phyloP scores from a whole-genome alignment of 2,113 vertebrate species.

The Gobius niger region DNA sequence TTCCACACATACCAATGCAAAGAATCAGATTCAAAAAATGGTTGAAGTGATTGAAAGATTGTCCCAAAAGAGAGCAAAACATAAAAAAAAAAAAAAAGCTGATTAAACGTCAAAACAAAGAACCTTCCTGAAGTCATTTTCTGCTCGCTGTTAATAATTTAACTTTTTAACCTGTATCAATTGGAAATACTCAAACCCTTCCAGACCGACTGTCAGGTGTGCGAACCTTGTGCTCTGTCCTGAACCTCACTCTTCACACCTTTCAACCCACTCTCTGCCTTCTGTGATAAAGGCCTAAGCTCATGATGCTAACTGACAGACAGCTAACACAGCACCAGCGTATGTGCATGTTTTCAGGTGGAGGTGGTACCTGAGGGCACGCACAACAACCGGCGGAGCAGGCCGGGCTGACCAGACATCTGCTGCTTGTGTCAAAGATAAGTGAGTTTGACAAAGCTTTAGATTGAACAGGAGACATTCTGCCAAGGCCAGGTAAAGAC shows the following conservation, averaged over 20 bases:
- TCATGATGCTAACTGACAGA: conserved; percentile 70
- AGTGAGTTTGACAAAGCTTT: conserved; percentile 74
- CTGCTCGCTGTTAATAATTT: no score
- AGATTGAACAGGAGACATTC: conserved; percentile 75
- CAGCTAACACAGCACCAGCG: conserved; percentile 47
- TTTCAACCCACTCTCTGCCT: conserved; percentile 59
- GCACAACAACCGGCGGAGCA: conserved; percentile 68
- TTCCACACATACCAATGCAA: no score
- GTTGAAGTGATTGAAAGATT: no score
- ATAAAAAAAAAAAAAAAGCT: no score
- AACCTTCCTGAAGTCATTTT: no score
- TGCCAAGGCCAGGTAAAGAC: conserved; percentile 59
- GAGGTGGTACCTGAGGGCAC: conserved; percentile 61
- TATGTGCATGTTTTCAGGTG: conserved; percentile 14
- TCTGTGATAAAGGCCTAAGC: conserved; percentile 65
- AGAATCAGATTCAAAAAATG: no score
- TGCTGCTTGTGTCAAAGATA: conserved; percentile 70
- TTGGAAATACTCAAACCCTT: no score
- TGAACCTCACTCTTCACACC: conserved; percentile 55
- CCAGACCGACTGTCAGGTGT: not conserved
- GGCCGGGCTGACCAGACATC: conserved; percentile 68
- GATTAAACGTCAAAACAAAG: no score
- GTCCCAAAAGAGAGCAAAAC: no score
- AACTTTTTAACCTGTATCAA: no score
- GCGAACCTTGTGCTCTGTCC: conserved; percentile 39